These are phyloP conservation scores for Musca domestica DNA, from an alignment of 1,140 invertebrate genomes.

Conservation along the genomic window DNA sequence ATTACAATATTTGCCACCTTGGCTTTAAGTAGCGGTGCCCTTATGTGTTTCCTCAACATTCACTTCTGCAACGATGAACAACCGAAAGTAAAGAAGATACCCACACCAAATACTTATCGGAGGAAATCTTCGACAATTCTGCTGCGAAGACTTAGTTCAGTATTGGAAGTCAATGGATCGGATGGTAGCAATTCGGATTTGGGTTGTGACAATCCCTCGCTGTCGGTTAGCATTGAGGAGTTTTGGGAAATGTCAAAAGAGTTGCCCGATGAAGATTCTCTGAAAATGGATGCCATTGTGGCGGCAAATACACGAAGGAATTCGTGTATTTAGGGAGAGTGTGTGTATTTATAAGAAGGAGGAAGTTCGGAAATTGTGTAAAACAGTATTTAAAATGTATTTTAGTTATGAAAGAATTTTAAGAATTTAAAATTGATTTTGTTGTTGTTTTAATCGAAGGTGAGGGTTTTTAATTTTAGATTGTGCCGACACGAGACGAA, in stretches of 20 bases:
- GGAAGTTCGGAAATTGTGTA: too few species aligned
- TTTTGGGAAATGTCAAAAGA: constrained; percentile 38
- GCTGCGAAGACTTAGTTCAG: constrained; percentile 35
- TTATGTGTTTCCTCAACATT: constrained; percentile 40
- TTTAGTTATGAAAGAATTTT: too few species aligned
- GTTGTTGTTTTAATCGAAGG: too few species aligned
- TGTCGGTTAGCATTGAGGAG: constrained; percentile 44
- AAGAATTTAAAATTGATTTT: too few species aligned
- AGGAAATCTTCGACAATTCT: constrained; percentile 38
- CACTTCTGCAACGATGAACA: constrained; percentile 47
- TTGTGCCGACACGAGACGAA: too few species aligned
- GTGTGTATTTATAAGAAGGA: too few species aligned
- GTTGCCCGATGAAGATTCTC: not conserved
- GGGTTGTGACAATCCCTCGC: constrained; percentile 32
- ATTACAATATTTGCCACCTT: constrained; percentile 42
- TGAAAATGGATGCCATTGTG: not conserved
- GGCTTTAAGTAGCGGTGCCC: constrained; percentile 39
- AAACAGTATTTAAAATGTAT: too few species aligned
- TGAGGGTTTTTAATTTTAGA: too few species aligned
- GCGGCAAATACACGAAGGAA: too few species aligned
- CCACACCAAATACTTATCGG: constrained; percentile 44
- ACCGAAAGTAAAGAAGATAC: constrained; percentile 37
- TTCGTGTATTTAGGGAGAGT: too few species aligned
- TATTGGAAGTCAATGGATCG: constrained; percentile 36
- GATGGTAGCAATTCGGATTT: constrained; percentile 1